Conservation (phyloP, 53 echinoderm and acorn worm species). For the Holothuria leucospilota region DNA sequence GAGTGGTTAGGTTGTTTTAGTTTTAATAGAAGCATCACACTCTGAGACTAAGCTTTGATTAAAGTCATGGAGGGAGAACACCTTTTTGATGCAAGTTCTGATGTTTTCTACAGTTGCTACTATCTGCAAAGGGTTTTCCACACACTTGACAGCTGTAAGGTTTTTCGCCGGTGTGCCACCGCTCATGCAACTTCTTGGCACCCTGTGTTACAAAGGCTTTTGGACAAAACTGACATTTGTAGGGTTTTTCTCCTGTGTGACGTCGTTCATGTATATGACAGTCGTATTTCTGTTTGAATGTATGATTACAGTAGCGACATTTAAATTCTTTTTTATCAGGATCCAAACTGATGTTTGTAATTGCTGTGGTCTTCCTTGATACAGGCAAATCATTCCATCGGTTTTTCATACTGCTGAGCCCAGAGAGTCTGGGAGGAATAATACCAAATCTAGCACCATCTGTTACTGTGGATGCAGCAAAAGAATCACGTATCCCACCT, state of each 20-base stretch:
- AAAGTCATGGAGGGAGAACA: not conserved
- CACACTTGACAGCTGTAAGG: slow-evolving; percentile 63
- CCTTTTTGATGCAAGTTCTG: slow-evolving; percentile 29
- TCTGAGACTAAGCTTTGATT: no score
- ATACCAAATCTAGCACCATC: no score
- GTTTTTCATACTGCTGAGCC: no score
- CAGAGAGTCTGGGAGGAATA: no score
- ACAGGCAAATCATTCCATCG: no score
- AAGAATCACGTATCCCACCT: no score
- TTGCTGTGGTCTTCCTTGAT: no score
- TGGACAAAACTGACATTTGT: slow-evolving; percentile 57
- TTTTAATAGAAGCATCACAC: no score
- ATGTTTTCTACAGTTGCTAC: slow-evolving; percentile 34
- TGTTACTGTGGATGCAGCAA: no score
- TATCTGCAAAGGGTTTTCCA: slow-evolving; percentile 58
- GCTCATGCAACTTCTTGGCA: slow-evolving; percentile 55
- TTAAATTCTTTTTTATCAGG: not conserved
- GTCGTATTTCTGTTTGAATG: not conserved
- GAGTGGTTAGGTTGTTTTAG: no score
- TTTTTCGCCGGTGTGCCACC: slow-evolving; percentile 58
- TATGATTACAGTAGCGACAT: slow-evolving; percentile 22
- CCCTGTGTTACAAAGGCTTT: slow-evolving; percentile 63
- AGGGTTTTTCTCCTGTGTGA: slow-evolving; percentile 67
- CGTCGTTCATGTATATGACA: slow-evolving; percentile 45
- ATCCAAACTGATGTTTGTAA: no score